Evolutionary conservation across 1,140 invertebrate genomes (phyloP).

Genomic region (Macrobrachium nipponense): DNA sequence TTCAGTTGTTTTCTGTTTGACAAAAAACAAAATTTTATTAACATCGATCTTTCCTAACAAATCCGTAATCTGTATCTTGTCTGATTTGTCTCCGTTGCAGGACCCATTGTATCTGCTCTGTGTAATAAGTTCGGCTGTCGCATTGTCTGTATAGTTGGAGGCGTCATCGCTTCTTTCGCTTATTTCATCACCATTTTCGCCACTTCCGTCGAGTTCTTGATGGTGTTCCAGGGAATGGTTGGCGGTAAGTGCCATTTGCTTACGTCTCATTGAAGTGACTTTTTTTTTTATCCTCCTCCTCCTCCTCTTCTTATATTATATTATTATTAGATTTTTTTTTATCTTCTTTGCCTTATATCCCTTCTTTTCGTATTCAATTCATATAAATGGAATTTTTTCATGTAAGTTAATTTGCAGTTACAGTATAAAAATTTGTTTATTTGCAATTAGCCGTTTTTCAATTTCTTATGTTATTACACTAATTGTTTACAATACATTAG

Average conservation of each 20-base stretch:
- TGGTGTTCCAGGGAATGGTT: slow-evolving; percentile 93
- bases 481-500: too few species aligned
- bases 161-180: slow-evolving; percentile 81
- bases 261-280: background rate
- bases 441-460: too few species aligned
- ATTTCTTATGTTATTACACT: too few species aligned
- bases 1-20: background rate
- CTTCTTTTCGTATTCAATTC: too few species aligned
- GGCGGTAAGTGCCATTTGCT: slow-evolving; percentile 77
- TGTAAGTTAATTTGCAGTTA: too few species aligned
- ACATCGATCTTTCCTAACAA: background rate
- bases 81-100: slow-evolving; percentile 70
- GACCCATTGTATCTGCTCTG: slow-evolving; percentile 93
- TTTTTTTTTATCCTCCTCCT: too few species aligned
- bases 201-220: slow-evolving; percentile 86
- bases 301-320: too few species aligned
- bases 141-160: slow-evolving; percentile 83
- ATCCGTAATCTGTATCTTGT: background rate
- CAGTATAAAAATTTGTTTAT: too few species aligned
- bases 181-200: slow-evolving; percentile 87
- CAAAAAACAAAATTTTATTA: background rate
- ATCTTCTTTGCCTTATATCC: too few species aligned
- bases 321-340: too few species aligned
- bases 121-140: slow-evolving; percentile 97
- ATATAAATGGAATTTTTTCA: too few species aligned